phyloP scores from a whole-genome alignment of 2,113 vertebrate genomes.

The Gymnocephalus cernua region DNA sequence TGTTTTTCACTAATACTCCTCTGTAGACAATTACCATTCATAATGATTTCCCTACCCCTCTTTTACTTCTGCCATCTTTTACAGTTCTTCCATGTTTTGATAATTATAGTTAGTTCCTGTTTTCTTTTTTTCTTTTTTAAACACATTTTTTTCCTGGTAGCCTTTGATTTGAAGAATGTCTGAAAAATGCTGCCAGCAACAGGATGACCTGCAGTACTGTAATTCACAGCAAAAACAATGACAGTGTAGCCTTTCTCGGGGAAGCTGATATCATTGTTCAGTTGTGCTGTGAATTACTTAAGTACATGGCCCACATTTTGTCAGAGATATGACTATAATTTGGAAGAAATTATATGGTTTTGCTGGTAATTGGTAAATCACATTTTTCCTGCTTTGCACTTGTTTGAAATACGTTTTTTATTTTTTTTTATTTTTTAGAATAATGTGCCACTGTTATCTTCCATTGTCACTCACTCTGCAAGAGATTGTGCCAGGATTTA shows the following conservation, averaged over 20 bases:
- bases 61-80: not conserved
- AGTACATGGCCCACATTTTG: slow-evolving; percentile 54
- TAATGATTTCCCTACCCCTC: not conserved
- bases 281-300: slow-evolving; percentile 49
- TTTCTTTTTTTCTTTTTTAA: not conserved
- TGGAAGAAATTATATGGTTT: slow-evolving; percentile 52
- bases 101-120: slow-evolving; percentile 26
- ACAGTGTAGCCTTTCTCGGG: slow-evolving; percentile 43
- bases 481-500: slow-evolving; percentile 54
- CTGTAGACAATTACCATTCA: not conserved
- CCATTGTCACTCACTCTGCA: slow-evolving; percentile 32
- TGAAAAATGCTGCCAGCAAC: slow-evolving; percentile 25
- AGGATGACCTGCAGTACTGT: slow-evolving; percentile 40
- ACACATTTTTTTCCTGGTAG: slow-evolving; percentile 2
- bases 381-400: slow-evolving; percentile 43
- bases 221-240: slow-evolving; percentile 64
- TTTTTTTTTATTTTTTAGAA: slow-evolving; percentile 29
- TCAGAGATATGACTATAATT: slow-evolving; percentile 56
- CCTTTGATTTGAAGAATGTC: slow-evolving; percentile 23
- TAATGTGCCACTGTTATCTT: slow-evolving; percentile 48
- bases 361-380: slow-evolving; percentile 45
- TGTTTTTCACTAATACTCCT: not conserved
- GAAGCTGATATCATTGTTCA: slow-evolving; percentile 56
- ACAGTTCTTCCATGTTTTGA: not conserved
- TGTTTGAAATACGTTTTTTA: slow-evolving; percentile 14